A percentile compares a stretch with the other conserved stretches of the same genome.
Evolutionary conservation across 2,888 invertebrate species (phyloP).

Genomic region (Bugulina stolonifera): DNA sequence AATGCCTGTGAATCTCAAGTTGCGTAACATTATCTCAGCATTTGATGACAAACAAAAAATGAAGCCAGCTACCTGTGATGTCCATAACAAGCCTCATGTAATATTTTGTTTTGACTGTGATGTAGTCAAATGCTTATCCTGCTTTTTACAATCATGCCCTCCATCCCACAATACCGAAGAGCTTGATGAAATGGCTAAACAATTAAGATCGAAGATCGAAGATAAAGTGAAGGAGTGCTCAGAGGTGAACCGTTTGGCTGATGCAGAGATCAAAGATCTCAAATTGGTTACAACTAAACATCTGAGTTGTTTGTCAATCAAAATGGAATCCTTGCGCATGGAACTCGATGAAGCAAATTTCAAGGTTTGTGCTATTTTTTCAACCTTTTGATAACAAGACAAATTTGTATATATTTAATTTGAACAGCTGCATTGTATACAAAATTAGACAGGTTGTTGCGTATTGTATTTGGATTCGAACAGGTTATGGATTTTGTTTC

Average conservation of each 20-base stretch:
- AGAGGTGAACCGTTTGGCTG: background rate
- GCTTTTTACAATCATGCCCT: background rate
- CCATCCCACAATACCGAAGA: background rate
- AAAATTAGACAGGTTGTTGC: no score
- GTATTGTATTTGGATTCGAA: no score
- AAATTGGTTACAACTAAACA: background rate
- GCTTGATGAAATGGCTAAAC: background rate
- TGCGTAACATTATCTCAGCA: background rate
- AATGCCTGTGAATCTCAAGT: background rate
- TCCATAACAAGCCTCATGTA: background rate
- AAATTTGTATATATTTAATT: no score
- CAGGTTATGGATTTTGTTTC: background rate
- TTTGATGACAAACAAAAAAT: background rate
- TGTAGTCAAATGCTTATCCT: background rate
- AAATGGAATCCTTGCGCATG: background rate
- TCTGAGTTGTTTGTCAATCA: background rate
- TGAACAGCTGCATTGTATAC: no score
- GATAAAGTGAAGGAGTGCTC: background rate
- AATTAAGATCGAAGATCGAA: background rate
- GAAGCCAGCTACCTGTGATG: background rate
- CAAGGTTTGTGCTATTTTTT: background rate
- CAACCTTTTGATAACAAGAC: no score
- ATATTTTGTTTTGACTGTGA: slow-evolving; percentile 7
- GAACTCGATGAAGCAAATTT: background rate
- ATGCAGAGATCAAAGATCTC: background rate